Evolutionary conservation across 1,140 invertebrate genomes (phyloP).

Genomic region (Sinonovacula constricta): DNA sequence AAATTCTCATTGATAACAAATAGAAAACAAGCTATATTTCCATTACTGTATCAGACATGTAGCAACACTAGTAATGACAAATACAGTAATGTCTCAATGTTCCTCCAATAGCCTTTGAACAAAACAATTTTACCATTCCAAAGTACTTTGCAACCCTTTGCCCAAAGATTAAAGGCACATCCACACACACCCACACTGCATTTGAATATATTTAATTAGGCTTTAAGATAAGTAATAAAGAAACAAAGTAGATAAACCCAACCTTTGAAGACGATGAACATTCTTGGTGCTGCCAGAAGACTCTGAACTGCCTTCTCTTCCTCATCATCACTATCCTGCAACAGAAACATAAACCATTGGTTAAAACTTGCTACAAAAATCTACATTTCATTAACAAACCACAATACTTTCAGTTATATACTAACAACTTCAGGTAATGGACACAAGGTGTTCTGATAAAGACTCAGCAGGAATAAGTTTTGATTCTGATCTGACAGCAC

Average conservation of each 20-base stretch:
- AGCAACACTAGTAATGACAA: not conserved
- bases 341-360: too few relatives aligned
- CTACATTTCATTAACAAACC: too few relatives aligned
- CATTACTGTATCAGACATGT: too few relatives aligned
- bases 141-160: not conserved
- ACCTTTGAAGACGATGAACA: conserved; percentile 77
- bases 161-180: not conserved
- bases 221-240: not conserved
- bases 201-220: not conserved
- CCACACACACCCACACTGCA: not conserved
- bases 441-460: too few relatives aligned
- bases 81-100: not conserved
- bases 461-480: too few relatives aligned
- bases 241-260: conserved; percentile 49
- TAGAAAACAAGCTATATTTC: too few relatives aligned
- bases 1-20: too few relatives aligned
- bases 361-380: not conserved
- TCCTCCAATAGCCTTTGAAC: not conserved
- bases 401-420: too few relatives aligned
- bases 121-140: not conserved
- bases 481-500: too few relatives aligned
- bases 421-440: too few relatives aligned
- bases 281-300: conserved; percentile 74
- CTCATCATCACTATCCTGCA: conserved; percentile 59
- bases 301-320: conserved; percentile 57